Percentiles rank a stretch among this genome's conserved stretches.
These are phyloP conservation scores for Catajapyx aquilonaris DNA, from an alignment of 1,140 invertebrate genomes.

Conservation along the genomic window DNA sequence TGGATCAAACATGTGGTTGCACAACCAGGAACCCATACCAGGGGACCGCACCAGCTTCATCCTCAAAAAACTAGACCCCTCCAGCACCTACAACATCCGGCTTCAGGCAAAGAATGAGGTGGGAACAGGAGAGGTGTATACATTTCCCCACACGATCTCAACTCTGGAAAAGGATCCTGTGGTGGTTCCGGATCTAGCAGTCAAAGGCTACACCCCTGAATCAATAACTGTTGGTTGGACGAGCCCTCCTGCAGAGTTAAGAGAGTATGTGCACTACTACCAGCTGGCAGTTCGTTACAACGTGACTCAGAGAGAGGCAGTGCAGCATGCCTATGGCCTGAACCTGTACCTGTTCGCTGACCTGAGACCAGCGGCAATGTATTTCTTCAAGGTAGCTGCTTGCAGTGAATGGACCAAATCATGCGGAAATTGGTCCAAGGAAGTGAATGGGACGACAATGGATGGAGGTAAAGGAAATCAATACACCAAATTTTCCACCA, in stretches of 20 bases:
- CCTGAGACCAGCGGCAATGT: slow-evolving; percentile 49
- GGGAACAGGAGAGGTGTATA: slow-evolving; percentile 24
- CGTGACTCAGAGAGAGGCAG: slow-evolving; percentile 29
- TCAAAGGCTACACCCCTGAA: slow-evolving; percentile 50
- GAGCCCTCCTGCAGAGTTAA: slow-evolving; percentile 10
- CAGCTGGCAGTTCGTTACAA: slow-evolving; percentile 40
- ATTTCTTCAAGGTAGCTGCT: slow-evolving; percentile 48
- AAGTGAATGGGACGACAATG: slow-evolving; percentile 53
- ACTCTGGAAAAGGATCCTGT: slow-evolving; percentile 46
- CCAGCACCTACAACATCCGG: slow-evolving; percentile 10
- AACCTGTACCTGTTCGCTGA: slow-evolving; percentile 46
- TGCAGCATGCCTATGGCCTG: slow-evolving; percentile 22
- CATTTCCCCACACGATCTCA: slow-evolving; percentile 27
- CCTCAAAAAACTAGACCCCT: slow-evolving; percentile 9
- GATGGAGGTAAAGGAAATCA: slow-evolving; percentile 48
- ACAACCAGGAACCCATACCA: too few species aligned
- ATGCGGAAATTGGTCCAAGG: slow-evolving; percentile 49
- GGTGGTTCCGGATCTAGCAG: slow-evolving; percentile 50
- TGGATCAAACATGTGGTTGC: too few species aligned
- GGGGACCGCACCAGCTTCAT: slow-evolving; percentile 8
- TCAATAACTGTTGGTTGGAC: slow-evolving; percentile 60
- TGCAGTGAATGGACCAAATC: slow-evolving; percentile 50
- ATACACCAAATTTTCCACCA: too few species aligned
- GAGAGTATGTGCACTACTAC: slow-evolving; percentile 46
- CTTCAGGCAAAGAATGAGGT: slow-evolving; percentile 19